phyloP scores from a whole-genome alignment of 1,140 invertebrate species.

The Argopecten irradians region DNA sequence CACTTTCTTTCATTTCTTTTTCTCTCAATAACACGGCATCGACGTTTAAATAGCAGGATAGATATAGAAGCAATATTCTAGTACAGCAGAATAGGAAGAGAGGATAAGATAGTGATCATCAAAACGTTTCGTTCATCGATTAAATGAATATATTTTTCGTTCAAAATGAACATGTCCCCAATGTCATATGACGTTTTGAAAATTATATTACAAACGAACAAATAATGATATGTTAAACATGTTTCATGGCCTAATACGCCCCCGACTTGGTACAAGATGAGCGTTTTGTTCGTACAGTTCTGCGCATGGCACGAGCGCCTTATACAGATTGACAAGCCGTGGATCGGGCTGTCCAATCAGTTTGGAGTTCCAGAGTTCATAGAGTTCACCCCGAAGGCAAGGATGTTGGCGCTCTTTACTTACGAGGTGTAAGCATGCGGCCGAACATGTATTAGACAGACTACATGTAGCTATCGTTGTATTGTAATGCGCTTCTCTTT shows the following conservation, averaged over 20 bases:
- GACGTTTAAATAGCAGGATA: too few relatives aligned
- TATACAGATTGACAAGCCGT: constrained; percentile 25
- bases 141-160: too few relatives aligned
- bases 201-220: too few relatives aligned
- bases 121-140: too few relatives aligned
- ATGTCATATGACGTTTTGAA: too few relatives aligned
- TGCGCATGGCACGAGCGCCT: constrained; percentile 35
- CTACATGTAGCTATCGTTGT: constrained; percentile 29
- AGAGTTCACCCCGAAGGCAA: constrained; percentile 44
- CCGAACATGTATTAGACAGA: constrained; percentile 16
- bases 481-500: not conserved
- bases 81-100: too few relatives aligned
- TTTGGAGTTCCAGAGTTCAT: constrained; percentile 43
- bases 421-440: constrained; percentile 18
- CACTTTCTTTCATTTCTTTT: too few relatives aligned
- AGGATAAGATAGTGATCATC: too few relatives aligned
- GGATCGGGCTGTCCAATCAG: not conserved
- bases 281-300: not conserved
- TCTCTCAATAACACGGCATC: too few relatives aligned
- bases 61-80: too few relatives aligned
- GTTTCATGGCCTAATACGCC: not conserved
- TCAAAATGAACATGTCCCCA: too few relatives aligned
- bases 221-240: too few relatives aligned
- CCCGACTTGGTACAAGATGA: not conserved
- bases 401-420: not conserved